phyloP scores from a whole-genome alignment of 2,888 invertebrate species.

The Biston stratarius region DNA sequence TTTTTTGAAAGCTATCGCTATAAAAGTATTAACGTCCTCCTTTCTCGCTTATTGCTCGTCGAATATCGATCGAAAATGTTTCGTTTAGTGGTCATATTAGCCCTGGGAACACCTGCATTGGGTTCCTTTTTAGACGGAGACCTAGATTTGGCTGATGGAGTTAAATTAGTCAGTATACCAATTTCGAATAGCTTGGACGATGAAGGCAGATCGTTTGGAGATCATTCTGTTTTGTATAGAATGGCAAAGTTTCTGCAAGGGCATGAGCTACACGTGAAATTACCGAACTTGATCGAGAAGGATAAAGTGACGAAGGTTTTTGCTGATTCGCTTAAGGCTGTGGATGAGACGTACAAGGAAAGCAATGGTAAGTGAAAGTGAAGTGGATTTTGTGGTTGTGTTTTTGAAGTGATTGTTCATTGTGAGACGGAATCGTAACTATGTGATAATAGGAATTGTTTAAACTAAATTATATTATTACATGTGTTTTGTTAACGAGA shows the following conservation, averaged over 20 bases:
- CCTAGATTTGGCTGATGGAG: constrained; percentile 87
- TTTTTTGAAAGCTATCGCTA: constrained; percentile 82
- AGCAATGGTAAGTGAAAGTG: constrained; percentile 78
- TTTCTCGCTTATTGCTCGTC: constrained; percentile 77
- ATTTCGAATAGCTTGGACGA: constrained; percentile 79
- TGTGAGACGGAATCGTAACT: not conserved
- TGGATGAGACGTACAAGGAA: constrained; percentile 76
- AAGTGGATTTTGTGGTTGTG: constrained; percentile 28
- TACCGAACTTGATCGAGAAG: constrained; percentile 89
- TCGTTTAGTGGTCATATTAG: constrained; percentile 57
- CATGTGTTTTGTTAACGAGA: too few species aligned
- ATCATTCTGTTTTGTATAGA: constrained; percentile 84
- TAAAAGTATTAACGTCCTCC: constrained; percentile 71
- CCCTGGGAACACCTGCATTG: constrained; percentile 53
- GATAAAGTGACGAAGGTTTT: constrained; percentile 88
- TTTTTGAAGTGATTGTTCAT: constrained; percentile 8
- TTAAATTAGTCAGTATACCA: constrained; percentile 86
- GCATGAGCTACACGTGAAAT: constrained; percentile 90
- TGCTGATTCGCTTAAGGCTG: constrained; percentile 80
- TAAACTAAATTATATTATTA: too few species aligned
- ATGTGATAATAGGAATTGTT: not conserved
- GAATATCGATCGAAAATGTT: constrained; percentile 70
- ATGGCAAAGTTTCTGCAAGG: constrained; percentile 89
- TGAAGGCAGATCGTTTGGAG: constrained; percentile 80
- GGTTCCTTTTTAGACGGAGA: constrained; percentile 80